Evolutionary conservation across 1,140 invertebrate species (phyloP), one percentile per base, ranked within the genome.

Genomic region (Bombus polaris): DNA sequence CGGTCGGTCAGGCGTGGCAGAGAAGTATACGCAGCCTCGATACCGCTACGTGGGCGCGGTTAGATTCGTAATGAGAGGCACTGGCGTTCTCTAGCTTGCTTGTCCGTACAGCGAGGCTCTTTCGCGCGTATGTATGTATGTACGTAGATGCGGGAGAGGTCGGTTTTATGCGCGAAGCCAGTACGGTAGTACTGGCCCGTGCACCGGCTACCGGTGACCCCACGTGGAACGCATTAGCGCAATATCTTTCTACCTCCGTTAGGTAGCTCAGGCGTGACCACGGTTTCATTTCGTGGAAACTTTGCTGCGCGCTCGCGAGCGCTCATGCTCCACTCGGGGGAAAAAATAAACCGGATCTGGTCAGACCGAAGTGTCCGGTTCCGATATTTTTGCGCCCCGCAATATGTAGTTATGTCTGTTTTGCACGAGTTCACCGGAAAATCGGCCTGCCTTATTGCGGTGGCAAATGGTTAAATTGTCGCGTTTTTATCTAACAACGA

Each of bases 41-140:
- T 90, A 87, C 89, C 91, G 91, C 91, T 92, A 91, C 91, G 91
- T 92, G 90, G 89, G 91, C 92, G 91, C 90, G 92, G 89, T 88
- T 87, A 90, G 93, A 89, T 91, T 90, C 84, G 90, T 92, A 91
- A 91, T 90, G 90, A 91, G 90, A 85, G 79, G 83, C 88, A 88
- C 89, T 87, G 84, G 73, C 81, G 57, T 62, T 74, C 28, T 70
- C 72, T 75, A 37, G 47, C 42, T 28, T 79, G 37, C 53, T 25
- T 83, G 65, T 79, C 37, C 81, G 73, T 72, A 72, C n/a, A 57
- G 57, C 70, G 9, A 32, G 66, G 59, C 66, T 86, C 44, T 78
- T 65, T 78, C 15, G 9, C 47, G 66, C 53, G 42, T 32, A 68
- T 66, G 72, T 53, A 66, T 42, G 77, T 35, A 25, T 66, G 77